Conservation (phyloP, 2,888 invertebrate species). For the Cremastinae sp. region DNA sequence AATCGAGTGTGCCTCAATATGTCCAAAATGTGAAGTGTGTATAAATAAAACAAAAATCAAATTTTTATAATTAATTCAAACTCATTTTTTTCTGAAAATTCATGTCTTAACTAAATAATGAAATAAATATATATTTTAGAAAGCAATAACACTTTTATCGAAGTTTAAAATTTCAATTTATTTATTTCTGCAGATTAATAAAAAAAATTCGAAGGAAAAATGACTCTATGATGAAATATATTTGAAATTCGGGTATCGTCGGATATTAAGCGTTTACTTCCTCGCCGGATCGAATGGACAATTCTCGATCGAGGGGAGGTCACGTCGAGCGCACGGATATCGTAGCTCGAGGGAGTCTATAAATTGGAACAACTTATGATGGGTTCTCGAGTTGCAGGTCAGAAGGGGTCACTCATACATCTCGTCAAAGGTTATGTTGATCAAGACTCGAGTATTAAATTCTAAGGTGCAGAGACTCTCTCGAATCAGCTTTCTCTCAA, state of each 20-base stretch:
- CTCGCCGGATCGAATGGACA: constrained; percentile 8
- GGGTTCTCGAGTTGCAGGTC: constrained; percentile 32
- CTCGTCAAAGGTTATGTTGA: constrained; percentile 24
- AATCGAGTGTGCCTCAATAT: too few relatives aligned
- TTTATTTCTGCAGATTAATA: too few relatives aligned
- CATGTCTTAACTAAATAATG: too few relatives aligned
- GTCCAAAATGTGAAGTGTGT: too few relatives aligned
- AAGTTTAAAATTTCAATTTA: too few relatives aligned
- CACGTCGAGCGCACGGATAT: constrained; percentile 43
- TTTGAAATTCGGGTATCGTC: constrained; percentile 6
- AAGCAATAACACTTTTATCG: too few relatives aligned
- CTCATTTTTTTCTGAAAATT: too few relatives aligned
- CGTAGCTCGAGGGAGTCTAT: constrained; percentile 26
- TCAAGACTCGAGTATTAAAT: constrained; percentile 19
- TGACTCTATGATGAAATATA: background rate
- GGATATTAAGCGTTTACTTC: constrained; percentile 1
- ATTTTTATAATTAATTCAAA: too few relatives aligned
- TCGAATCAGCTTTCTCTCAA: background rate
- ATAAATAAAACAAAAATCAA: too few relatives aligned
- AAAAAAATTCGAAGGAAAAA: too few relatives aligned
- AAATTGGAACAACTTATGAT: constrained; percentile 44
- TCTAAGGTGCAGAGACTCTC: constrained; percentile 18
- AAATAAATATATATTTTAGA: too few relatives aligned
- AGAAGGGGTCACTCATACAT: constrained; percentile 43
- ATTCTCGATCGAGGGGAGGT: constrained; percentile 26